Evolutionary conservation across 2,797 vertebrate genomes (phyloP).

Genomic region (Gymnodraco acuticeps): DNA sequence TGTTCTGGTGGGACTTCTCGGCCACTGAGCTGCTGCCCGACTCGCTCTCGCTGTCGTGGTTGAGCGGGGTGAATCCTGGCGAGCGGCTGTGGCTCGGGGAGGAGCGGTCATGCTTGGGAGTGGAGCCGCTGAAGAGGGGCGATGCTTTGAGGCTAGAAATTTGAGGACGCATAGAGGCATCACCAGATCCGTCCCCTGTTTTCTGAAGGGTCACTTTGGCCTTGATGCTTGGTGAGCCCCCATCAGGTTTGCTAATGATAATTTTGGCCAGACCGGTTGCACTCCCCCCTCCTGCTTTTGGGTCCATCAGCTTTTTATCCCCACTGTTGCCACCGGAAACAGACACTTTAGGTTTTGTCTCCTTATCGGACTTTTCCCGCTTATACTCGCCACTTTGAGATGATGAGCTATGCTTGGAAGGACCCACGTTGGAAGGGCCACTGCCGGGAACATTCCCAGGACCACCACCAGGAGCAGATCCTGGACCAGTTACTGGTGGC

Average conservation of each 20-base stretch:
- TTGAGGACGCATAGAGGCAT: constrained; percentile 90
- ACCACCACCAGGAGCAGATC: constrained; percentile 80
- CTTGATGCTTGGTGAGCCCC: constrained; percentile 98
- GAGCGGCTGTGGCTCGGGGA: constrained; percentile 98
- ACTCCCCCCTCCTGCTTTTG: constrained; percentile 89
- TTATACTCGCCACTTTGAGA: constrained; percentile 93
- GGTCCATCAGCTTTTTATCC: constrained; percentile 94
- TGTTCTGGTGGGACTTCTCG: constrained; percentile 98
- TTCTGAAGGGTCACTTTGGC: constrained; percentile 98
- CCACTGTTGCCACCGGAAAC: constrained; percentile 89
- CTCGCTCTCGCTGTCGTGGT: constrained; percentile 97
- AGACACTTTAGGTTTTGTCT: constrained; percentile 93
- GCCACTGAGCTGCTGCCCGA: constrained; percentile 97
- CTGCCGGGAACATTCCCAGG: constrained; percentile 80
- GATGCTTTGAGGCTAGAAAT: constrained; percentile 94
- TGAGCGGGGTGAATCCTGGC: constrained; percentile 95
- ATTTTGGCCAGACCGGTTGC: constrained; percentile 96
- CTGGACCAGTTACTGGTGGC: constrained; percentile 75
- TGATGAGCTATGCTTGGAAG: constrained; percentile 90
- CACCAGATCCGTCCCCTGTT: constrained; percentile 90
- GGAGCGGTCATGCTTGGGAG: constrained; percentile 97
- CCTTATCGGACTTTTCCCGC: constrained; percentile 96
- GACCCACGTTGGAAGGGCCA: constrained; percentile 78
- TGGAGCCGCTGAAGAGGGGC: constrained; percentile 96
- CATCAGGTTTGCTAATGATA: constrained; percentile 98